Base-by-base conservation (phyloP, 2,113 vertebrate species). In the Rattus norvegicus region DNA sequence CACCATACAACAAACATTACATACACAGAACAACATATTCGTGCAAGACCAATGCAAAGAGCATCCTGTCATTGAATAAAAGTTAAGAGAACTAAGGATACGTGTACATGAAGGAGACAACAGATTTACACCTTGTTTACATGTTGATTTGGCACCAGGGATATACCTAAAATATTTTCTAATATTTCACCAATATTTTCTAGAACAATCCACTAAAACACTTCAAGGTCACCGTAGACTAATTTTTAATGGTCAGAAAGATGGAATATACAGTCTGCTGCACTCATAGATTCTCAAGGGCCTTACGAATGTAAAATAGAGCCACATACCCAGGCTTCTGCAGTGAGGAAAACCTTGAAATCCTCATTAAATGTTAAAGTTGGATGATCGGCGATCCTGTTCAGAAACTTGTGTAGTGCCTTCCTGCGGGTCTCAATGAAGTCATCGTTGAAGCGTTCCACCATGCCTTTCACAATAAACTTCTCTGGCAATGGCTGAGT, bases 391-490 rank as follows among this genome's bases (percentile, higher is more conserved):
- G 99, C 99, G 86, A 99, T 99, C 88, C 99, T 99, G 96, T 99
- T 99, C 98, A 99, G 98, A 98, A 99, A 99, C 90, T 98, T 99
- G 97, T 99, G 99, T 26, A 99, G 98, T 2, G 99, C 99, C 97
- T 98, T 99, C 97, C 98, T 99, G 91, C 99, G 98, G 17, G 99
- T 99, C 98, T 99, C 99, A 20, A 99, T 99, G 98, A 99, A 99
- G 98, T 99, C 99, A 3, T 99, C 98, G 26, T 98, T 99, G 97
- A 99, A 99, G 95, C 99, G 98, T 69, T 99, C 99, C 98, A 99
- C 99, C 99, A 99, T 99, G 94, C 99, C 99, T 96, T 99, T 99
- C 98, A 99, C 99, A 96, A 99, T 99, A 97, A 99, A 99, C 98
- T 99, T 99, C 98, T 99, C 99, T 7, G 99, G 99, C 93, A 99